phyloP scores from a whole-genome alignment of 37 sponge, comb jelly and placozoan genomes.

The Mnemiopsis leidyi region DNA sequence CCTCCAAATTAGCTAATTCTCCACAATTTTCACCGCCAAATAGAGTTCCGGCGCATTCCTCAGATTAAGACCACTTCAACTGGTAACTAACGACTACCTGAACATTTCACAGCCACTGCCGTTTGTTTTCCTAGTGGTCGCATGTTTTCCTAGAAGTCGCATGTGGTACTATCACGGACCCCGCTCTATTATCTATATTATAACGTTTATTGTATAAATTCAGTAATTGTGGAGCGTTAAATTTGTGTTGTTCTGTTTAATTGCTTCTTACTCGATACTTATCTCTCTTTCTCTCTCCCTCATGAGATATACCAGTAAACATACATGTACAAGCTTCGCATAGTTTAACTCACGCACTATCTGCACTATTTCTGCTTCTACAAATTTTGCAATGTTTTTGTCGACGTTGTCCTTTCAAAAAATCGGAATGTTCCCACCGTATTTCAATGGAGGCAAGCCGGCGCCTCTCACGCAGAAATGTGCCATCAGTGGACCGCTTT shows the following conservation, averaged over 20 bases:
- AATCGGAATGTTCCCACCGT: too few species aligned
- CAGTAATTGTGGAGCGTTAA: background rate
- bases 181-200: background rate
- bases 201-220: background rate
- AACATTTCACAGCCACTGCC: background rate
- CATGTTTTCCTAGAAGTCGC: background rate
- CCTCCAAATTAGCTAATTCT: background rate
- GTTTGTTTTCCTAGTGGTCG: background rate
- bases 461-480: background rate
- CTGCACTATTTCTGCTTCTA: too few species aligned
- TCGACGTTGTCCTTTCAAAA: too few species aligned
- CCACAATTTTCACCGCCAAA: background rate
- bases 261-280: background rate
- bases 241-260: background rate
- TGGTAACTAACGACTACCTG: background rate
- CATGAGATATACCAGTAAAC: background rate
- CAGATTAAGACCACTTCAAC: background rate
- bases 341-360: too few species aligned
- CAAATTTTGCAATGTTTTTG: too few species aligned
- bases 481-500: background rate
- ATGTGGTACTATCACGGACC: background rate
- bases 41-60: background rate
- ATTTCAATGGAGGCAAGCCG: background rate
- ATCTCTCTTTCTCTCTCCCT: background rate
- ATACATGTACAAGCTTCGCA: too few species aligned